These are phyloP conservation scores for Perca fluviatilis DNA, from an alignment of 2,113 vertebrate species.

Conservation along the genomic window DNA sequence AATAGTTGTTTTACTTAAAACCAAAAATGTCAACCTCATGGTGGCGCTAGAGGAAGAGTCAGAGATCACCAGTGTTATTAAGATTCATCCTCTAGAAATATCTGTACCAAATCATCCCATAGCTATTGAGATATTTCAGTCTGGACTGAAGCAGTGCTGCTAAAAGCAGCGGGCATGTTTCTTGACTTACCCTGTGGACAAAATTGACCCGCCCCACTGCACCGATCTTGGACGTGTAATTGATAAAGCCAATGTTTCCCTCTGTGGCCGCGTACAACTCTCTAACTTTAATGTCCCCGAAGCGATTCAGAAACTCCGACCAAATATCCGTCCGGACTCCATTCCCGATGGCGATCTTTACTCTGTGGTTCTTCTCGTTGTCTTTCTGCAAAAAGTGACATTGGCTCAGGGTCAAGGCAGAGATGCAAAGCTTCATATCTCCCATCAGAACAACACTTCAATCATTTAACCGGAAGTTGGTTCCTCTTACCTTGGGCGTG, in stretches of 20 bases:
- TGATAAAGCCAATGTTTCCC: conserved; percentile 90
- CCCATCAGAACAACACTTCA: neutral
- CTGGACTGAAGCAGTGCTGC: neutral
- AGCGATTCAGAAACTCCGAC: conserved; percentile 88
- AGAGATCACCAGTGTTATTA: neutral
- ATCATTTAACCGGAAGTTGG: neutral
- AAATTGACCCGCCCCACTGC: conserved; percentile 85
- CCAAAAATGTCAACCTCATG: neutral
- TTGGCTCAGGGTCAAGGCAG: neutral
- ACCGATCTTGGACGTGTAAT: conserved; percentile 88
- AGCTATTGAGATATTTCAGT: neutral
- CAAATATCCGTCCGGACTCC: conserved; percentile 88
- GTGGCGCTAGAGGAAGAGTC: neutral
- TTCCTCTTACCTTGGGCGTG: conserved; percentile 83
- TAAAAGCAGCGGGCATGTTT: neutral
- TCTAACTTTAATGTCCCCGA: conserved; percentile 86
- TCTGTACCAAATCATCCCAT: neutral
- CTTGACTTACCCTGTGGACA: conserved; percentile 81
- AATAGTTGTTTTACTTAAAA: no score
- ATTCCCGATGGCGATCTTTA: conserved; percentile 90
- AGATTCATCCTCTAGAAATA: neutral
- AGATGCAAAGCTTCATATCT: neutral
- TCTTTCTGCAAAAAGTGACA: conserved; percentile 77
- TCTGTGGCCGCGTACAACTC: conserved; percentile 93
- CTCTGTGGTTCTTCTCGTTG: conserved; percentile 85